Percentiles rank a stretch among this genome's conserved stretches.
Conservation (phyloP, 2,113 vertebrate species). For the Bungarus multicinctus region DNA sequence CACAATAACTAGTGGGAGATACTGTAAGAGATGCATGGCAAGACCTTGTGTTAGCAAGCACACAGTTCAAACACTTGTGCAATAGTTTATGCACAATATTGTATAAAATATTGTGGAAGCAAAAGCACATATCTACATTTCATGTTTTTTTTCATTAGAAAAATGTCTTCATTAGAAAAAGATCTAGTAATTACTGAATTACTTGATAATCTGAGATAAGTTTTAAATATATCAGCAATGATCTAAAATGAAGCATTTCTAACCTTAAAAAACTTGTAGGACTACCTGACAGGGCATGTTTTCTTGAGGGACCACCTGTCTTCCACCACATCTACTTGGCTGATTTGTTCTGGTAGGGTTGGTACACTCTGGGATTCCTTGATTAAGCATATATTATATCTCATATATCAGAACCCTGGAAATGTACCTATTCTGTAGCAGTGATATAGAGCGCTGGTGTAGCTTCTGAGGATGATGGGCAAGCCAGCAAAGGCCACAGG, state of each 20-base stretch:
- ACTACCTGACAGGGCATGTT: not conserved
- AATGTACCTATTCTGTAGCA: not conserved
- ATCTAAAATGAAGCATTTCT: not conserved
- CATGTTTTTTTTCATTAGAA: not conserved
- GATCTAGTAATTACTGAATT: not conserved
- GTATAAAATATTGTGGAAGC: not conserved
- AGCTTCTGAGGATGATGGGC: not conserved
- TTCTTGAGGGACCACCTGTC: not conserved
- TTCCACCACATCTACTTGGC: not conserved
- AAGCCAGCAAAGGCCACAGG: not conserved
- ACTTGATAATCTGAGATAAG: not conserved
- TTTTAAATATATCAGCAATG: not conserved
- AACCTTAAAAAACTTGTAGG: not conserved
- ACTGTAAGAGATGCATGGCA: not conserved
- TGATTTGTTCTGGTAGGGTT: not conserved
- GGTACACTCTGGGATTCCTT: not conserved
- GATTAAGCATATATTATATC: not conserved
- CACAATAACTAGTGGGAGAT: not conserved
- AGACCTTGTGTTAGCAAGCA: not conserved
- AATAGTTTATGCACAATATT: not conserved
- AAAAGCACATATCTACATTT: not conserved
- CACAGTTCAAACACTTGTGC: not conserved
- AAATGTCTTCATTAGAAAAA: not conserved
- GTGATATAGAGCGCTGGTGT: not conserved
- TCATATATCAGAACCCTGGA: not conserved